phyloP scores from a whole-genome alignment of 2,797 vertebrate genomes.

The Rhinella marina region DNA sequence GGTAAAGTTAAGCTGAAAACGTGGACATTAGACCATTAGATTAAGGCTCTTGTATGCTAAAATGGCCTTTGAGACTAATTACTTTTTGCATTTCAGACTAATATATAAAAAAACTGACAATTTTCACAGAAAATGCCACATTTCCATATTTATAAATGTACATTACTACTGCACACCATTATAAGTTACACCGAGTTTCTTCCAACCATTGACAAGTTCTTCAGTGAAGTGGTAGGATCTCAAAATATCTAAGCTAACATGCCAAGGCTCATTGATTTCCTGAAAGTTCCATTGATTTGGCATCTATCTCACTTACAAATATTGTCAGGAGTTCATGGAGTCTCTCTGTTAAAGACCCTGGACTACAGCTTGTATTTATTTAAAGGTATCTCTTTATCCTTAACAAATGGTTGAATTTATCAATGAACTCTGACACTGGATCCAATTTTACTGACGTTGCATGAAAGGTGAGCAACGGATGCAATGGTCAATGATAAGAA shows the following conservation, averaged over 20 bases:
- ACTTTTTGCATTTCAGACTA: background rate
- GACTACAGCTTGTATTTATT: background rate
- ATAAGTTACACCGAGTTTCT: background rate
- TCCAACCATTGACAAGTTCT: conserved; percentile 1
- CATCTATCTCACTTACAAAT: conserved; percentile 33
- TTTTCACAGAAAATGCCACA: background rate
- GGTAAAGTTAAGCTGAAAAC: too few species aligned
- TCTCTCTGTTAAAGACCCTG: background rate
- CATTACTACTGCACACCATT: background rate
- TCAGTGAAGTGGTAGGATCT: background rate
- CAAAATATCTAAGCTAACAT: conserved; percentile 36
- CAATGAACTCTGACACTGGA: conserved; percentile 7
- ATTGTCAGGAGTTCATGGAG: conserved; percentile 29
- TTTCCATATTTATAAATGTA: background rate
- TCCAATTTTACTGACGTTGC: background rate
- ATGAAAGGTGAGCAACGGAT: background rate
- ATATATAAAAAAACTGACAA: background rate
- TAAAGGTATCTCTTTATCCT: background rate
- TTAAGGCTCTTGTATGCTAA: background rate
- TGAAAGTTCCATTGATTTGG: conserved; percentile 32
- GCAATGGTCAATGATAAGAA: background rate
- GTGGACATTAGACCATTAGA: too few species aligned
- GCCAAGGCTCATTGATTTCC: conserved; percentile 28
- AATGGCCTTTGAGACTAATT: background rate
- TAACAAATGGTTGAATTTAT: background rate